These are phyloP conservation scores for Typhlichthys subterraneus DNA, from an alignment of 2,797 vertebrate species.

Conservation along the genomic window DNA sequence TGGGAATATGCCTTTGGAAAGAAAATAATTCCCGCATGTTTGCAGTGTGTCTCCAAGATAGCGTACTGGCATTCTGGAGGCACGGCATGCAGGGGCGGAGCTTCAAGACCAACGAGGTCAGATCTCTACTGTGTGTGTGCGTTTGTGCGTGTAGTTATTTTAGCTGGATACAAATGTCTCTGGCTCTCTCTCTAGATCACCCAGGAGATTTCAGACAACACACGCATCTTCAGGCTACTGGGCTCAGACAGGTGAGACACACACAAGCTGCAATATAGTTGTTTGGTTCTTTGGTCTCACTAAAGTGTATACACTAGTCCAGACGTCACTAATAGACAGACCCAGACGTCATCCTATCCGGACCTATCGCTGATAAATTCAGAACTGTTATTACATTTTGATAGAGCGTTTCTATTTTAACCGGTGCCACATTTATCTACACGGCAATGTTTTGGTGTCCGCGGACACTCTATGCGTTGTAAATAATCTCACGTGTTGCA, in stretches of 20 bases:
- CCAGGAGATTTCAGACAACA: conserved; percentile 97
- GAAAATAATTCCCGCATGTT: neutral
- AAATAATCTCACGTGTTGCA: no score
- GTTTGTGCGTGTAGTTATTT: neutral
- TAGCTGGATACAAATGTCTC: neutral
- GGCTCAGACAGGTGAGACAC: conserved; percentile 92
- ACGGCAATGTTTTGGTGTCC: no score
- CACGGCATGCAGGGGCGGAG: conserved; percentile 98
- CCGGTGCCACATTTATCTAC: no score
- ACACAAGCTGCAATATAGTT: neutral
- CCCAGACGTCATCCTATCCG: no score
- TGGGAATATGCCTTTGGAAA: neutral
- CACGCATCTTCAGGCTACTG: conserved; percentile 97
- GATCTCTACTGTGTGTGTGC: neutral
- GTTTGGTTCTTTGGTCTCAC: no score
- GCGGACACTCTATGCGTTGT: no score
- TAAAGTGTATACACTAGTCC: no score
- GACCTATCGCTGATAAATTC: no score
- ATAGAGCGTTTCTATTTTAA: no score
- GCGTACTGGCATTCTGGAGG: conserved; percentile 97
- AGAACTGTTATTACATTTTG: no score
- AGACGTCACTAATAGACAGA: no score
- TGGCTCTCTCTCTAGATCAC: conserved; percentile 83
- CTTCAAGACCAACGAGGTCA: conserved; percentile 96
- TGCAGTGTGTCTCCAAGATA: conserved; percentile 96